These are phyloP conservation scores for Xanthia togata DNA, from an alignment of 2,888 invertebrate genomes.

Conservation along the genomic window DNA sequence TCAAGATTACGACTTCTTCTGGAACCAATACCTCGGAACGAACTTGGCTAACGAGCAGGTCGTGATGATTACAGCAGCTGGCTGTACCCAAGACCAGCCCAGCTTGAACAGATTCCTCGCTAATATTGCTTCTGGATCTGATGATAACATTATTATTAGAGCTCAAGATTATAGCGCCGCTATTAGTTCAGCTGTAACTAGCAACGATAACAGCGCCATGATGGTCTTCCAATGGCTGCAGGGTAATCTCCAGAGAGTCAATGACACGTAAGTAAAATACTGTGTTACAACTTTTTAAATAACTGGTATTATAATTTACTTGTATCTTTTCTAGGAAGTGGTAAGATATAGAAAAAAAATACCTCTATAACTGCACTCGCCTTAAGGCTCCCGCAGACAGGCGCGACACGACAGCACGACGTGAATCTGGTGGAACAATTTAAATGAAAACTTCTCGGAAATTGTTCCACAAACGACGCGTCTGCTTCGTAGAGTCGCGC, in stretches of 20 bases:
- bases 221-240: constrained; percentile 89
- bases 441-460: too few species aligned
- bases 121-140: constrained; percentile 74
- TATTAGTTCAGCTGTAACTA: constrained; percentile 87
- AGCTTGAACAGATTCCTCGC: constrained; percentile 78
- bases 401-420: too few species aligned
- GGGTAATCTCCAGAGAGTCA: constrained; percentile 71
- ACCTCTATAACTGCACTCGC: neutral
- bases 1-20: constrained; percentile 92
- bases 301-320: neutral
- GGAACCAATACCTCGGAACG: constrained; percentile 90
- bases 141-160: constrained; percentile 74
- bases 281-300: neutral
- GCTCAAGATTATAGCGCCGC: constrained; percentile 84
- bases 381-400: neutral
- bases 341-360: neutral
- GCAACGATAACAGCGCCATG: constrained; percentile 90
- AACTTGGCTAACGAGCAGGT: constrained; percentile 92
- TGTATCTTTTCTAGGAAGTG: too few species aligned
- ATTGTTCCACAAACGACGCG: too few species aligned
- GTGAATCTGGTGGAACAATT: too few species aligned
- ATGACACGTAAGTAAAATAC: constrained; percentile 26
- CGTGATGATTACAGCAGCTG: constrained; percentile 92
- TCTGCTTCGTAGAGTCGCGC: too few species aligned
- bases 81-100: constrained; percentile 91